Base-by-base conservation (phyloP, 2,797 vertebrate species). In the Synanceia verrucosa region DNA sequence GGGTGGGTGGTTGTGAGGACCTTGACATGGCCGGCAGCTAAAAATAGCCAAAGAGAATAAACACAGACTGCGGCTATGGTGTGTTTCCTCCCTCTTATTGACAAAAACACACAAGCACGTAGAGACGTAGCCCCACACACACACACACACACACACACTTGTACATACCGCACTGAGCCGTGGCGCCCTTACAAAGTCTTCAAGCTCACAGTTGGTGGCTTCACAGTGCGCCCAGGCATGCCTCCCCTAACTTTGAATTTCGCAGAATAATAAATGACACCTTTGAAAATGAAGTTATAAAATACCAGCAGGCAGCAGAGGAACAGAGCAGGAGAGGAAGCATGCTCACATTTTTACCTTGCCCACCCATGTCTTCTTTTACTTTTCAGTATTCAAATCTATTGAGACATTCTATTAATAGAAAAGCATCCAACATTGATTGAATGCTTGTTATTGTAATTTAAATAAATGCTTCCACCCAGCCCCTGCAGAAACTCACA, bases 371-470 rank as follows among this genome's bases (percentile, higher is more conserved):
- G 28, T 37, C 28, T 31, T 34, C 47, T 59, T 39, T 39, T 65
- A 9, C 6, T 43, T 14, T 50, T 28, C 18, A 58, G 46, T 70
- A 68, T 79, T 84, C 39, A 75, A 37, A 75, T 83, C 19, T 73
- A 51, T 34, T 57, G 62, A 21, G 44, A 65, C 51, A 53, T 80
- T 70, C 82, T 83, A 82, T 70, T 67, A 79, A 84, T 88, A 91
- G 86, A 76, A 79, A 81, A 33, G 82, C 65, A 76, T 68, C 73
- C 70, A 57, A 64, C 85, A 84, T 70, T 78, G 83, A 88, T 81
- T 89, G 65, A 88, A 82, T 71, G 77, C 81, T 87, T 88, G 90
- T 89, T 91, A 89, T 88, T 90, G 82, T 89, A 88, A 92, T 89
- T 89, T 85, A 88, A 86, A 81, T 71, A 71, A 89, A 83, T 74